Percentiles rank a stretch among this genome's conserved stretches.
phyloP scores from a whole-genome alignment of 2,797 vertebrate genomes.

The Enteromius afrohamiltoni region DNA sequence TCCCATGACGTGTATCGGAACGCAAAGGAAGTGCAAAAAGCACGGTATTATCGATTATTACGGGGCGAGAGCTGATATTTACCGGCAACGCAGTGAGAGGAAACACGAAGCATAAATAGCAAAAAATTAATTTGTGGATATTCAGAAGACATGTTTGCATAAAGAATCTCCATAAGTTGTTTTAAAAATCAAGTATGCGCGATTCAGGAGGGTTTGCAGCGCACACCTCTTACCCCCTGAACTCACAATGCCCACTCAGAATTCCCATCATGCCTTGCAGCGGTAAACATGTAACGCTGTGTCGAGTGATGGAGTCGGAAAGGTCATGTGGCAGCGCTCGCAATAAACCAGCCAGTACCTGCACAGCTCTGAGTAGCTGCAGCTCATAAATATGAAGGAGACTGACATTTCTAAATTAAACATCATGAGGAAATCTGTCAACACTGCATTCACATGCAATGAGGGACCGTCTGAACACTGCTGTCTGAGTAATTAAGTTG shows the following conservation, averaged over 20 bases:
- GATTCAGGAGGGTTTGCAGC: neutral
- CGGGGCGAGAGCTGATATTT: neutral
- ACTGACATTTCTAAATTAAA: constrained; percentile 69
- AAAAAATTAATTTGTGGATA: neutral
- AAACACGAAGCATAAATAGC: neutral
- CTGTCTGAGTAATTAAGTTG: constrained; percentile 36
- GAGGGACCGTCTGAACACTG: constrained; percentile 25
- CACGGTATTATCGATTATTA: constrained; percentile 30
- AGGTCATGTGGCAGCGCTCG: constrained; percentile 60
- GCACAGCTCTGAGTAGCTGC: constrained; percentile 44
- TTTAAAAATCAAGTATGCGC: constrained; percentile 9
- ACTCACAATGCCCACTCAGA: constrained; percentile 33
- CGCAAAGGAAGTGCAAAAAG: constrained; percentile 25
- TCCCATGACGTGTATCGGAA: constrained; percentile 37
- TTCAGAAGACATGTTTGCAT: constrained; percentile 1
- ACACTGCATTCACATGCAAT: constrained; percentile 44
- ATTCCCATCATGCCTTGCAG: constrained; percentile 55
- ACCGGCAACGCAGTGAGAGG: neutral
- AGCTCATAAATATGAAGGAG: constrained; percentile 66
- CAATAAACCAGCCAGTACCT: constrained; percentile 53
- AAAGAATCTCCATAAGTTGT: neutral
- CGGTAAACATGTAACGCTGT: constrained; percentile 39
- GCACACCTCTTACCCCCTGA: constrained; percentile 13
- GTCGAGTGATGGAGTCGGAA: constrained; percentile 57
- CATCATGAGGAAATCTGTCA: constrained; percentile 61